Percentiles rank a stretch among this genome's conserved stretches.
Conservation (phyloP, 2,113 vertebrate species). For the Actenoides lindsayi region DNA sequence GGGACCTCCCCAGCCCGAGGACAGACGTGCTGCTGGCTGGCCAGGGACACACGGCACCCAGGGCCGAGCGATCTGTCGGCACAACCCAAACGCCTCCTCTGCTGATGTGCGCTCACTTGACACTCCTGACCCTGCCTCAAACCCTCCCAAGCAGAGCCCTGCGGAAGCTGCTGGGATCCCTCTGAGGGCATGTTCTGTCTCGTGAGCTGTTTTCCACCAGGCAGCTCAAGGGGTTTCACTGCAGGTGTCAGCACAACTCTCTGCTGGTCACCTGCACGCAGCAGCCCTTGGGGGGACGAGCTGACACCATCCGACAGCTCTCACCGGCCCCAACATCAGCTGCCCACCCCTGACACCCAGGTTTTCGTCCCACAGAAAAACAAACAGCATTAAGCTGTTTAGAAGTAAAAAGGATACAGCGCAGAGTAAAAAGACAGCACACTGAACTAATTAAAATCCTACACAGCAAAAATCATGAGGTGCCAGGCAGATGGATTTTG, state of each 20-base stretch:
- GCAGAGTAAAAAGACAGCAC: fast-evolving
- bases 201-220: fast-evolving
- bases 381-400: fast-evolving
- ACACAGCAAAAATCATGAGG: fast-evolving
- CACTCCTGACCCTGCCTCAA: not conserved
- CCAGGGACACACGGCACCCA: fast-evolving
- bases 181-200: too few relatives aligned
- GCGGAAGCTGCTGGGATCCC: fast-evolving
- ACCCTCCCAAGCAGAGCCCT: not conserved
- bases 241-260: not conserved
- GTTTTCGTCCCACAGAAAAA: not conserved
- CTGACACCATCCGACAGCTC: fast-evolving
- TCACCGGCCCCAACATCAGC: fast-evolving
- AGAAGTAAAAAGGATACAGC: not conserved
- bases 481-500: not conserved
- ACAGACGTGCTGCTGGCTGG: fast-evolving
- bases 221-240: fast-evolving
- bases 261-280: not conserved
- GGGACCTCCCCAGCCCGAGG: not conserved
- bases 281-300: not conserved
- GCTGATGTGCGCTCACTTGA: not conserved
- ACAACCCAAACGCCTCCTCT: fast-evolving
- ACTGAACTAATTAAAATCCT: not conserved
- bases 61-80: fast-evolving
- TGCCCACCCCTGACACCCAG: not conserved